Base-by-base conservation (phyloP, 2,888 invertebrate species). In the Hetaerina titia region DNA sequence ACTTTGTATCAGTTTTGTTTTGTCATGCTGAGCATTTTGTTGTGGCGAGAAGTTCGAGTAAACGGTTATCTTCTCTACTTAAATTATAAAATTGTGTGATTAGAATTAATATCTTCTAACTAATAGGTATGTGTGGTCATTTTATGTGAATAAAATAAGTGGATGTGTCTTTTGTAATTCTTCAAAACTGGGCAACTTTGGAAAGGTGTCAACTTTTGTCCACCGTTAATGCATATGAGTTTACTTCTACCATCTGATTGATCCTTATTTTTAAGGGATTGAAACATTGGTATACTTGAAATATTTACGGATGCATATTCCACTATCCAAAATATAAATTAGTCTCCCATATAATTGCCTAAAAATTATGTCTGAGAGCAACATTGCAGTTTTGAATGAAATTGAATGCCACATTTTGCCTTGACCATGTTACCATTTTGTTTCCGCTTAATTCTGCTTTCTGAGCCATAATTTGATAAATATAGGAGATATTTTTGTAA, bases 21-120 rank as follows among this genome's bases (percentile, higher is more conserved):
- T 60, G 90, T 90, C n/a, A 63, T 90, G 63, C 31, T 25, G 25
- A 63, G 25, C 90, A 90, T 25, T 90, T 57, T 31, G 87, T 87
- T 87, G n/a, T 63, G 60, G 31, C 45, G 15, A 63, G 25, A 90
- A 25, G 63, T 63, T 31, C 2, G 63, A 45, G 58, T 63, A 15
- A 90, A 19, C 45, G 31, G 58, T 89, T 90, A 31, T 63, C 90
- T 31, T 63, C 63, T 63, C 31, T 63, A 60, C 63, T 90, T 90
- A 63, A 90, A 90, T 63, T 90, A 81, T 31, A 81, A 63, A 90
- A 31, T 31, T 90, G 90, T 90, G 90, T 90, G 90, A 63, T 31
- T 63, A 90, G 90, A 63, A 19, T 60, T 63, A 90, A 90, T 31
- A 90, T 60, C 63, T 90, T 90, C 57, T 63, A 63, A 19, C 63